Evolutionary conservation across 64 coral and sea anemone genomes (phyloP), one percentile per base, ranked within the genome.

Genomic region (Astreopora myriophthalma): DNA sequence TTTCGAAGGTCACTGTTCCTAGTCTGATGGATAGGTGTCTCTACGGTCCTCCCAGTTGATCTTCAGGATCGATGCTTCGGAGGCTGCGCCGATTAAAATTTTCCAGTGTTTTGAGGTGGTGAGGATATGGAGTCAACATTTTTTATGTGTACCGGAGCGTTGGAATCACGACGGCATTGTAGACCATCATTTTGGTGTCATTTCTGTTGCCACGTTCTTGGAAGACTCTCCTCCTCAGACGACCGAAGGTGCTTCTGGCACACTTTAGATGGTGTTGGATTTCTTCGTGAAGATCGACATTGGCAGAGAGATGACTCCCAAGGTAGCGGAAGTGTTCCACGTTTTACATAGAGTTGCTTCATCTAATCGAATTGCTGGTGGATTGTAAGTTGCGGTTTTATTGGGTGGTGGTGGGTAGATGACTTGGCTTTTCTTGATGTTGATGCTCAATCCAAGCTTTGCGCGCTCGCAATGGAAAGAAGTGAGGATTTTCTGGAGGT

Each of bases 101-200:
- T n/a, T n/a, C n/a, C n/a, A n/a, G n/a, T n/a, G n/a, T n/a, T n/a
- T n/a, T n/a, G n/a, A n/a, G n/a, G n/a, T n/a, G n/a, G n/a, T n/a
- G n/a, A n/a, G n/a, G n/a, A n/a, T n/a, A n/a, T n/a, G n/a, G n/a
- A n/a, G n/a, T n/a, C n/a, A n/a, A n/a, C n/a, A n/a, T n/a, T n/a
- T n/a, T n/a, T n/a, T n/a, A n/a, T n/a, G n/a, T n/a, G n/a, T n/a
- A n/a, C n/a, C n/a, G 30, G 85, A 88, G 62, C 65, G 76, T 49
- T 22, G 64, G 39, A 10, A 84, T 13, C 1, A 85, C 86, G 20
- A 84, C 74, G 16, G 86, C 34, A 8, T 31, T 46, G 86, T 89
- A 85, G 23, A 84, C 8, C 44, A 89, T 85, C 6, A 68, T 94
- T n/a, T 31, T 22, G 0, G 38, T 63, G 8, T 19, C 25, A 42